A percentile compares a stretch with the other conserved stretches of the same genome.
phyloP scores from a whole-genome alignment of 2,888 invertebrate genomes.

The Eilema griseolum region DNA sequence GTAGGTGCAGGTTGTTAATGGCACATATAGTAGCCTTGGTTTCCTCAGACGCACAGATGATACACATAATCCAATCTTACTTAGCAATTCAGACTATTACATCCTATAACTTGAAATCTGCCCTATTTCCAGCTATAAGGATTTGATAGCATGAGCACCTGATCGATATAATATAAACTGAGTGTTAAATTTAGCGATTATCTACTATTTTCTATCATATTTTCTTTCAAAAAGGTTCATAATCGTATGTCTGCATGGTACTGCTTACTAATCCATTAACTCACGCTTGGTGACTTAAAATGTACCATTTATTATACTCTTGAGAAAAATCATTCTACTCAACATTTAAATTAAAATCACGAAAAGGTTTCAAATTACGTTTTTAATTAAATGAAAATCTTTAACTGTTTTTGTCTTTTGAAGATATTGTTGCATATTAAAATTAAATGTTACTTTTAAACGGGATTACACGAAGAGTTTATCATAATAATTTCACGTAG shows the following conservation, averaged over 20 bases:
- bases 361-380: constrained; percentile 6
- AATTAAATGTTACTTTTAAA: background rate
- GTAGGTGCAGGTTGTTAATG: no score
- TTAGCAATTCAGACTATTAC: no score
- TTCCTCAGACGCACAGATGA: no score
- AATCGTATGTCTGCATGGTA: background rate
- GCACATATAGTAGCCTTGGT: no score
- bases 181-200: constrained; percentile 2
- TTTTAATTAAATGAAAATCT: constrained; percentile 8
- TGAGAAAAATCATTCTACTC: constrained; percentile 8
- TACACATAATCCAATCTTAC: no score
- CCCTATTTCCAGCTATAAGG: background rate
- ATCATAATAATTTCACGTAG: no score
- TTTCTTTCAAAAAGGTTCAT: background rate
- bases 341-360: constrained; percentile 15
- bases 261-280: constrained; percentile 6
- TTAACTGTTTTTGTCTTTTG: background rate
- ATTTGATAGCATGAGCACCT: constrained; percentile 11
- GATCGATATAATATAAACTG: constrained; percentile 12
- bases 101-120: background rate
- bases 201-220: constrained; percentile 5
- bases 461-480: background rate
- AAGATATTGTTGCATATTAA: constrained; percentile 7
- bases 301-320: constrained; percentile 20
- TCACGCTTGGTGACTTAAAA: constrained; percentile 12